Percentiles rank a stretch among this genome's conserved stretches.
Evolutionary conservation across 2,888 invertebrate genomes (phyloP).

Genomic region (Pheosia tremula): DNA sequence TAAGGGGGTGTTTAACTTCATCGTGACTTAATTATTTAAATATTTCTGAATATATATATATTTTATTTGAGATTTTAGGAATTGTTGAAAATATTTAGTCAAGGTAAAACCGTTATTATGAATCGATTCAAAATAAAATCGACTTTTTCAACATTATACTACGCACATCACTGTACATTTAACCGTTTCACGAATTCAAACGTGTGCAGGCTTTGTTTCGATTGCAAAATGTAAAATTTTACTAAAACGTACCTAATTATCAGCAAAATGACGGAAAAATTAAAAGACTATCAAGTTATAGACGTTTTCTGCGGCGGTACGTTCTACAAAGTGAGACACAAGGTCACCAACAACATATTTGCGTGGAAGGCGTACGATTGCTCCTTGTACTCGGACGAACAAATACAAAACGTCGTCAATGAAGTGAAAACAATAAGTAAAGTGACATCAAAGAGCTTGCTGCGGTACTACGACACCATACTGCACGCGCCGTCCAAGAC

Average conservation of each 20-base stretch:
- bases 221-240: slow-evolving; percentile 69
- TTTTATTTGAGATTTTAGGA: no score
- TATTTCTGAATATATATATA: no score
- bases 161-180: slow-evolving; percentile 56
- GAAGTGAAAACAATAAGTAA: slow-evolving; percentile 75
- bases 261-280: slow-evolving; percentile 68
- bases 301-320: slow-evolving; percentile 78
- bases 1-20: no score
- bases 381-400: slow-evolving; percentile 68
- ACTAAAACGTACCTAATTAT: slow-evolving; percentile 27
- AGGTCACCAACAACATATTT: slow-evolving; percentile 79
- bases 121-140: slow-evolving; percentile 16
- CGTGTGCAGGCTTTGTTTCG: slow-evolving; percentile 71
- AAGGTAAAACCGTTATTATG: no score
- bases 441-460: slow-evolving; percentile 62
- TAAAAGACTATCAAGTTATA: slow-evolving; percentile 79
- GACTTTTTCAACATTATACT: slow-evolving; percentile 17
- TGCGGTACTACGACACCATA: slow-evolving; percentile 77
- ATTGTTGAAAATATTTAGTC: no score
- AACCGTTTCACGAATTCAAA: slow-evolving; percentile 72
- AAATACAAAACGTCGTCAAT: slow-evolving; percentile 71
- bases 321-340: slow-evolving; percentile 82
- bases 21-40: no score
- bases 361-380: slow-evolving; percentile 81
- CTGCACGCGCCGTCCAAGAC: slow-evolving; percentile 76